Percentiles rank a stretch among this genome's conserved stretches.
phyloP scores from a whole-genome alignment of 2,113 vertebrate genomes.

The Caranx ignobilis region DNA sequence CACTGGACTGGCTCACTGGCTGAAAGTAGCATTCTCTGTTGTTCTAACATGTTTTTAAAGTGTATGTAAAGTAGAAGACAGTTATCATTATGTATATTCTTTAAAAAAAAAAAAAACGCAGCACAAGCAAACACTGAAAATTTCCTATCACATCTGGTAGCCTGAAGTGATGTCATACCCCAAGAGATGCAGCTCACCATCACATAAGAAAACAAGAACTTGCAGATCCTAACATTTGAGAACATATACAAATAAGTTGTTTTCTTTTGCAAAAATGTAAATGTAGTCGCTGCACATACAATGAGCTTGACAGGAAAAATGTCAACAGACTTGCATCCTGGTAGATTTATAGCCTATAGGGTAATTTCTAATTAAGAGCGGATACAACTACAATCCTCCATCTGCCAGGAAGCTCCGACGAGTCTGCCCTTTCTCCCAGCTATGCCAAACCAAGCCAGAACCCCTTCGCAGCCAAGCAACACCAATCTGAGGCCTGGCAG shows the following conservation, averaged over 20 bases:
- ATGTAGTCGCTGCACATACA: neutral
- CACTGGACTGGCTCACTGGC: constrained; percentile 3
- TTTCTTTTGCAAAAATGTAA: neutral
- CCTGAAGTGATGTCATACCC: neutral
- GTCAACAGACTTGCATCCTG: neutral
- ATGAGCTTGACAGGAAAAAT: neutral
- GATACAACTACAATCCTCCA: constrained; percentile 5
- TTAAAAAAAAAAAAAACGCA: neutral
- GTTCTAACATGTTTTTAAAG: constrained; percentile 4
- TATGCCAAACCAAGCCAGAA: constrained; percentile 13
- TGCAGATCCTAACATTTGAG: neutral
- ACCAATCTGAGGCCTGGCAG: constrained; percentile 19
- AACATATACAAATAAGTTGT: neutral
- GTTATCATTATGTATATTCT: neutral
- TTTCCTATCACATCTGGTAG: neutral
- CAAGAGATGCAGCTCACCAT: neutral
- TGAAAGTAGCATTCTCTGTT: constrained; percentile 27
- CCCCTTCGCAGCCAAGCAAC: constrained; percentile 18
- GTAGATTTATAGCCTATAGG: neutral
- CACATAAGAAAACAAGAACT: neutral
- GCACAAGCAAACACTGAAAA: neutral
- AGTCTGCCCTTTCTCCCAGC: constrained; percentile 15
- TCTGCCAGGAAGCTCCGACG: neutral
- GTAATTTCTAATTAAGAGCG: neutral
- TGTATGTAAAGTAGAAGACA: neutral